A percentile compares a stretch with the other conserved stretches of the same genome.
Evolutionary conservation across 2,113 vertebrate genomes (phyloP).

Genomic region (Burhinus bistriatus): DNA sequence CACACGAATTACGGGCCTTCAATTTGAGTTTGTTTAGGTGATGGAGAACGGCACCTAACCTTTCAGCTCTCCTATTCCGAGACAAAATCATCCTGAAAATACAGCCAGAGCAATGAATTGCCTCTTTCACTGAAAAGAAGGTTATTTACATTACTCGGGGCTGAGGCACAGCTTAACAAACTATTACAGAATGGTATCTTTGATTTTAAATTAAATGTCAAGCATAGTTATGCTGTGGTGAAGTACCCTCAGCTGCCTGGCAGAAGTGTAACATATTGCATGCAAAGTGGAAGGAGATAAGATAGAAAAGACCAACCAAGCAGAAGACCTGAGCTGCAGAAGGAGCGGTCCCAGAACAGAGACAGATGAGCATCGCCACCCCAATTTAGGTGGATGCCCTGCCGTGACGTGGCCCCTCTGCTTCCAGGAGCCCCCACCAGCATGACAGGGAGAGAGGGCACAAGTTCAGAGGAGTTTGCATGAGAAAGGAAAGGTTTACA

Average conservation of each 20-base stretch:
- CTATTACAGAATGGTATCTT: slow-evolving; percentile 48
- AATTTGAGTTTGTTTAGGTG: neutral
- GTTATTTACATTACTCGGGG: neutral
- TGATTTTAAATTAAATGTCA: slow-evolving; percentile 74
- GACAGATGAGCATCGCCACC: neutral
- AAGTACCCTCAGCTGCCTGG: slow-evolving; percentile 29
- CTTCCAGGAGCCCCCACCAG: neutral
- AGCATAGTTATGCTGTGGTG: slow-evolving; percentile 44
- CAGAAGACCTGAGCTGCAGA: neutral
- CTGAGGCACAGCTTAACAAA: slow-evolving; percentile 50
- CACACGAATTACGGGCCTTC: neutral
- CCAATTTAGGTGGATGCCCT: neutral
- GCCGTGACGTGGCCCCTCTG: accelerated
- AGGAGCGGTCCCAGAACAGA: neutral
- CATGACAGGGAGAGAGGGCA: neutral
- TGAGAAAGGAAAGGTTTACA: neutral
- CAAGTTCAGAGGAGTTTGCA: accelerated
- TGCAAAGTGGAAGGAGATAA: neutral
- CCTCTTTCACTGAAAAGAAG: slow-evolving; percentile 2
- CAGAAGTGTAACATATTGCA: slow-evolving; percentile 5
- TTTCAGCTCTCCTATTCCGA: neutral
- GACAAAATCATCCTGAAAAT: slow-evolving; percentile 2
- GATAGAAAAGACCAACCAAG: neutral
- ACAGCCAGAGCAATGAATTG: neutral
- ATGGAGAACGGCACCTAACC: neutral